Percentiles rank a stretch among this genome's conserved stretches.
Evolutionary conservation across 2,113 vertebrate genomes (phyloP).

Genomic region (Dolichallabes microphthalmus): DNA sequence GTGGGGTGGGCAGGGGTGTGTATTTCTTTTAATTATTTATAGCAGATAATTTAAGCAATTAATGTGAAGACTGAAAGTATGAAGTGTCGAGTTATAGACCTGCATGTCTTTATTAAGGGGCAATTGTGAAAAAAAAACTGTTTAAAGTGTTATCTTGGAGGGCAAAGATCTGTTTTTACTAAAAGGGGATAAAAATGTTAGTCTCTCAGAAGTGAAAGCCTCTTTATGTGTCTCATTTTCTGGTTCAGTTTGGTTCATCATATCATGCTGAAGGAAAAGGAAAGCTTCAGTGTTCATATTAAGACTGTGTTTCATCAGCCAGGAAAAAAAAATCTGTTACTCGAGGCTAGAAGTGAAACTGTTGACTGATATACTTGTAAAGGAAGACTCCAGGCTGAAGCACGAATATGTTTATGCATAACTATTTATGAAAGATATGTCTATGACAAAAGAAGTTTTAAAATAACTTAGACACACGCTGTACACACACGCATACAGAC

Average conservation of each 20-base stretch:
- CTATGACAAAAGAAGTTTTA: neutral
- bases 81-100: neutral
- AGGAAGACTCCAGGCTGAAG: neutral
- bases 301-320: constrained; percentile 32
- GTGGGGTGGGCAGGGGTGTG: neutral
- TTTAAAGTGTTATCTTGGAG: neutral
- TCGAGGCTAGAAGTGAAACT: constrained; percentile 43
- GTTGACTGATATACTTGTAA: constrained; percentile 46
- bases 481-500: no score
- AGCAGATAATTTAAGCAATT: neutral
- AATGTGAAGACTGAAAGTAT: neutral
- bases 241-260: constrained; percentile 55
- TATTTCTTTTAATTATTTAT: neutral
- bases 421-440: neutral
- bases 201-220: constrained; percentile 60
- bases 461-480: neutral
- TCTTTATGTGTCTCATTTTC: constrained; percentile 57
- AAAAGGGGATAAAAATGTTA: neutral
- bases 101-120: neutral
- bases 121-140: neutral
- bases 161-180: neutral
- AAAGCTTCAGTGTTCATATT: constrained; percentile 57
- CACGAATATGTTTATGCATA: neutral
- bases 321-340: constrained; percentile 52
- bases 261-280: constrained; percentile 60